These are phyloP conservation scores for Scaeva pyrastri DNA, from an alignment of 2,888 invertebrate genomes.

Conservation along the genomic window DNA sequence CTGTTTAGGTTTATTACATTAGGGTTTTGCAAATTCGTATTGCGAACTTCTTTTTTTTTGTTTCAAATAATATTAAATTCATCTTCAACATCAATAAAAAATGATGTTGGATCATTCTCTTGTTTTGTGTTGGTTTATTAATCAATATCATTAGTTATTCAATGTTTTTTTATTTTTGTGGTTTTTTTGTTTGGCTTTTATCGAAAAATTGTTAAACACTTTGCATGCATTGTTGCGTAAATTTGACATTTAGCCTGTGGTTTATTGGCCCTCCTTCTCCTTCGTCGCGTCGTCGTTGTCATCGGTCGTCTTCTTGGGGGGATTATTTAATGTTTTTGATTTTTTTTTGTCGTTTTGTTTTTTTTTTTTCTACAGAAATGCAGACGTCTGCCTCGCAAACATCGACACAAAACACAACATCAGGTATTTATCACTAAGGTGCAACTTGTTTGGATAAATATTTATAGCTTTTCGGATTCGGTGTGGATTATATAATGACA, in stretches of 20 bases:
- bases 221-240: conserved; percentile 67
- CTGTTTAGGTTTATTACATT: conserved; percentile 8
- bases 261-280: conserved; percentile 35
- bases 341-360: too few relatives aligned
- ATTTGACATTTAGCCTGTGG: conserved; percentile 65
- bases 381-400: conserved; percentile 19
- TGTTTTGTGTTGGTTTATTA: conserved; percentile 39
- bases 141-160: conserved; percentile 43
- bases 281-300: too few relatives aligned
- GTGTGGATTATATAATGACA: conserved; percentile 55
- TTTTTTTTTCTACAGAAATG: conserved; percentile 12
- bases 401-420: conserved; percentile 40
- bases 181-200: neutral
- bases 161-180: neutral
- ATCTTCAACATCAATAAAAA: neutral
- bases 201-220: conserved; percentile 21
- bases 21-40: conserved; percentile 25
- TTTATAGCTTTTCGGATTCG: conserved; percentile 51
- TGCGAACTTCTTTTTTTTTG: conserved; percentile 9
- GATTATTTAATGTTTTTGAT: conserved; percentile 30
- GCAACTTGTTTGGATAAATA: conserved; percentile 69
- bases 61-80: too few relatives aligned
- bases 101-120: neutral
- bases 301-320: neutral
- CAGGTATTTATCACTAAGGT: conserved; percentile 62